Percentiles rank a stretch among this genome's conserved stretches.
Evolutionary conservation across 2,113 vertebrate genomes (phyloP).

Genomic region (sheep (Ovis aries)): ARS-UI_Ramb_v3.0 NC_056076.1:57437001-57437500

Average conservation of each 20-base stretch:
- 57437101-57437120: background rate
- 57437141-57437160: background rate
- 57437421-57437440: background rate
- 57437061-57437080: background rate
- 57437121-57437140: background rate
- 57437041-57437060: background rate
- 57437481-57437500: background rate
- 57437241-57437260: background rate
- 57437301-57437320: background rate
- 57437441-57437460: background rate
- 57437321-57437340: background rate
- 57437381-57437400: background rate
- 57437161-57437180: background rate
- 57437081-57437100: background rate
- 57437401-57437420: fast-evolving
- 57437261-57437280: background rate
- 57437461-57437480: background rate
- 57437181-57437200: background rate
- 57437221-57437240: background rate
- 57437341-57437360: background rate
- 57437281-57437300: background rate
- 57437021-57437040: background rate
- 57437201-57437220: background rate
- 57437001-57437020: background rate
- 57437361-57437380: background rate